Conservation (phyloP, 2,797 vertebrate genomes). For the Margarornis squamiger region DNA sequence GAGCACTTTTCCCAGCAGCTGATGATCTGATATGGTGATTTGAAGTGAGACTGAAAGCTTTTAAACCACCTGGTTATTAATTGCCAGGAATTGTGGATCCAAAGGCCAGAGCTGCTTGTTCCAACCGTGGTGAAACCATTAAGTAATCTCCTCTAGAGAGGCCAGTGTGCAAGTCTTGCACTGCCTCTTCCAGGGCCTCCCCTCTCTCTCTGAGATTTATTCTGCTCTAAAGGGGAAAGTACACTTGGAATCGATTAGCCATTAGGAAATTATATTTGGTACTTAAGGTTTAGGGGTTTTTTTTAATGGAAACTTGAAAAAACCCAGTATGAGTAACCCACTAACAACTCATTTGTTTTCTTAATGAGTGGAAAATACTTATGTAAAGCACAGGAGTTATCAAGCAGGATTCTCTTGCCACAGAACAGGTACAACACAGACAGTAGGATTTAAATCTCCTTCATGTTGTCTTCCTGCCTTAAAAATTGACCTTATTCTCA, state of each 20-base stretch:
- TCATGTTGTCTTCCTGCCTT: not conserved
- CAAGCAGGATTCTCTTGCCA: conserved; percentile 50
- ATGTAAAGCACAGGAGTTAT: conserved; percentile 47
- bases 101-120: not conserved
- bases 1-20: not conserved
- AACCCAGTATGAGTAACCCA: not conserved
- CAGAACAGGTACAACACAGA: conserved; percentile 36
- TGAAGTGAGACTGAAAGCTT: not conserved
- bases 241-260: not conserved
- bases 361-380: not conserved
- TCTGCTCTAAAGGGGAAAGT: not conserved
- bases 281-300: not conserved
- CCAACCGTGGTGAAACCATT: not conserved
- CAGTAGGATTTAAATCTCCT: not conserved
- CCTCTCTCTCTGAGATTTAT: not conserved
- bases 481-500: not conserved
- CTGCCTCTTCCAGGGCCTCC: not conserved
- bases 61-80: not conserved
- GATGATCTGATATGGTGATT: not conserved
- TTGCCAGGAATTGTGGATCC: not conserved
- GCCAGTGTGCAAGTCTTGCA: not conserved
- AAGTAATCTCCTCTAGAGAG: not conserved
- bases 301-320: not conserved
- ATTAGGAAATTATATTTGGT: not conserved
- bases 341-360: not conserved